Evolutionary conservation across 2,113 vertebrate genomes (phyloP), one percentile per base, ranked within the genome.

Genomic region (Spea bombifrons): DNA sequence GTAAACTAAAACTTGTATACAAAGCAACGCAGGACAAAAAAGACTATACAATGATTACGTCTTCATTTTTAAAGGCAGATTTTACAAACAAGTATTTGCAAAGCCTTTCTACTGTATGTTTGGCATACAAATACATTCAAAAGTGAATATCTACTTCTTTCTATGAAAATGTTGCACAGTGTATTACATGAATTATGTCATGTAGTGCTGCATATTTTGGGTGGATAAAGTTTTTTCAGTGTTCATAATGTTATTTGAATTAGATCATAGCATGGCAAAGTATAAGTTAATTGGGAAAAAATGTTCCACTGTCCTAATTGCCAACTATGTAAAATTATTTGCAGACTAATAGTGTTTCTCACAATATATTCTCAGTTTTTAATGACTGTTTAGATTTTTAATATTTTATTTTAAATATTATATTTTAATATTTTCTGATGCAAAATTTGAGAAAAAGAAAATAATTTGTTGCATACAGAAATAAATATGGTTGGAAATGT

Each of bases 341-440:
- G 43, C 65, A 69, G 65, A 66, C 75, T 76, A 76, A 68, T 68
- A 48, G 44, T n/a, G 30, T 8, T 46, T 76, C 48, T 76, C 66
- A 30, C 67, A 70, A 61, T n/a, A 16, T 52, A 43, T 76, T 59
- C 47, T 66, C 59, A 46, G 30, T 13, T 73, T 73, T 72, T 65
- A 46, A 69, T 61, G n/a, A 10, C 16, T 6, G 61, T 64, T 64
- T 16, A 64, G 61, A 16, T 17, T 64, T 64, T 61, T 43, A 50
- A 44, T 69, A 45, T 69, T 69, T 69, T 49, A n/a, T n/a, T n/a
- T n/a, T n/a, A n/a, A n/a, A n/a, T n/a, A n/a, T n/a, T n/a, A n/a
- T n/a, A n/a, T n/a, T 30, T 30, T 30, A 30, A 30, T 30, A 30
- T 30, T 30, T 30, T 30, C 2, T 30, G 30, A 30, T 30, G 2